These are phyloP conservation scores for Chydorus sphaericus DNA, from an alignment of 2,888 invertebrate species.

Conservation along the genomic window DNA sequence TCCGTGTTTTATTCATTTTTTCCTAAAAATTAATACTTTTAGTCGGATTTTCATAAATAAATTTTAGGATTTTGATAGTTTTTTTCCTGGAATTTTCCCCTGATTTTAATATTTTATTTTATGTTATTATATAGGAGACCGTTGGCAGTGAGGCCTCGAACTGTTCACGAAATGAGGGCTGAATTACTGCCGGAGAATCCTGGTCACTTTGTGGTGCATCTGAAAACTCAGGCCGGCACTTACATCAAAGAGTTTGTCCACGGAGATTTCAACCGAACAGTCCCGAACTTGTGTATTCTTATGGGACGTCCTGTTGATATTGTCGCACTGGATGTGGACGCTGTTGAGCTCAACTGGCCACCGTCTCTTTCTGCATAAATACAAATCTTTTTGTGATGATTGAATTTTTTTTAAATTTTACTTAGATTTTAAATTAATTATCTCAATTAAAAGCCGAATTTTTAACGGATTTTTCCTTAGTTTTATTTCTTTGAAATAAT, in stretches of 20 bases:
- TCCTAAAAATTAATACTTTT: too few relatives aligned
- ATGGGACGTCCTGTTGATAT: slow-evolving; percentile 63
- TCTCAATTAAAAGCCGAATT: too few relatives aligned
- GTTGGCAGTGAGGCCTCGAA: slow-evolving; percentile 47
- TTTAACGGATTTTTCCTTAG: neutral
- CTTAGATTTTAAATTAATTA: too few relatives aligned
- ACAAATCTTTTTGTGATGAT: neutral
- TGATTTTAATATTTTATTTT: neutral
- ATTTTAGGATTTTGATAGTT: too few relatives aligned
- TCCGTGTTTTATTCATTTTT: too few relatives aligned
- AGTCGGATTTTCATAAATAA: too few relatives aligned
- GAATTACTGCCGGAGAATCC: slow-evolving; percentile 33
- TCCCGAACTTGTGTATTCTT: slow-evolving; percentile 55
- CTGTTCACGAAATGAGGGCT: slow-evolving; percentile 49
- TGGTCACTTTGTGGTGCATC: slow-evolving; percentile 41
- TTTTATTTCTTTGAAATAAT: too few relatives aligned
- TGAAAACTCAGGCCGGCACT: slow-evolving; percentile 79
- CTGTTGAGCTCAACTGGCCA: slow-evolving; percentile 64
- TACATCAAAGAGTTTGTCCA: slow-evolving; percentile 97
- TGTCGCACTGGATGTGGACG: slow-evolving; percentile 73
- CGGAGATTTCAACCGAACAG: slow-evolving; percentile 82
- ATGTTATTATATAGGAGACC: slow-evolving; percentile 42
- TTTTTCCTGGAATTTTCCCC: too few relatives aligned
- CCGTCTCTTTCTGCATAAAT: slow-evolving; percentile 15
- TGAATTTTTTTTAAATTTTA: neutral